Conservation (phyloP, 2,113 vertebrate species). For the Onychorhynchus coronatus region DNA sequence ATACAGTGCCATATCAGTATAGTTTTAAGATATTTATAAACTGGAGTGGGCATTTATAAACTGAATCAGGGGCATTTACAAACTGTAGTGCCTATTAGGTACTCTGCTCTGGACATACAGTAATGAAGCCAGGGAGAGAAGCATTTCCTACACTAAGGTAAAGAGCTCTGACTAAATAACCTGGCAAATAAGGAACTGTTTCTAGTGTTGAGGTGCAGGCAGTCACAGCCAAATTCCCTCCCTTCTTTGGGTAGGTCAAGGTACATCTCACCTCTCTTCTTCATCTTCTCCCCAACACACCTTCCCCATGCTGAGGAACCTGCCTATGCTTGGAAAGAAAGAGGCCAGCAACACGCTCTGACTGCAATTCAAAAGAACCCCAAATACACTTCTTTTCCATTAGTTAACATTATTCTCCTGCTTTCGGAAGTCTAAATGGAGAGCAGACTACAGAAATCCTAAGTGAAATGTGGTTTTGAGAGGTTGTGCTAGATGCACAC, state of each 20-base stretch:
- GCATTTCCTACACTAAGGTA: neutral
- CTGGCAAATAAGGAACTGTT: neutral
- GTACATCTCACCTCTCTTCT: neutral
- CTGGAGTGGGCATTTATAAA: neutral
- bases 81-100: neutral
- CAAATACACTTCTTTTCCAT: neutral
- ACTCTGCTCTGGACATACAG: neutral
- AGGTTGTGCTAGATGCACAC: fast-evolving
- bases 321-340: neutral
- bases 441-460: neutral
- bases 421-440: neutral
- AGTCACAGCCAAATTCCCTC: neutral
- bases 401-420: neutral
- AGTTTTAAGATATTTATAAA: neutral
- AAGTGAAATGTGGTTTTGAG: neutral
- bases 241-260: neutral
- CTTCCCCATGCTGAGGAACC: neutral
- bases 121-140: neutral
- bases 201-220: neutral
- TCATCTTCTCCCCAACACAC: neutral
- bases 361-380: neutral
- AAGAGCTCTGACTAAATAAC: neutral
- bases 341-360: too few relatives aligned
- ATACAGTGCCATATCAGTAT: neutral
- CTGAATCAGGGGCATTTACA: fast-evolving